Evolutionary conservation across 2,888 invertebrate genomes (phyloP).

Genomic region (Meandrusa payeni): DNA sequence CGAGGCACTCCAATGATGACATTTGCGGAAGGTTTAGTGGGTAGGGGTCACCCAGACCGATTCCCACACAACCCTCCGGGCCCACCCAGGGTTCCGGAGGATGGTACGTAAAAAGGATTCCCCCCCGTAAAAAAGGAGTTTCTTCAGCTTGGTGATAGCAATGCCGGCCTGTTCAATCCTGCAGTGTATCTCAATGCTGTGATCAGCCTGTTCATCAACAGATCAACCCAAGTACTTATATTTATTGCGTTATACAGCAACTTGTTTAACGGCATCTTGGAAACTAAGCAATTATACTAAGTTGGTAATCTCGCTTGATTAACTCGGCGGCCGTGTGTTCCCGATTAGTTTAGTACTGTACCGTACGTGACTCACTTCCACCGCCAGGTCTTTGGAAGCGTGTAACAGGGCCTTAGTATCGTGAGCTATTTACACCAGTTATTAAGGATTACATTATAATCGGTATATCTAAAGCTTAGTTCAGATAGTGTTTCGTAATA

Average conservation of each 20-base stretch:
- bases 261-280: slow-evolving; percentile 10
- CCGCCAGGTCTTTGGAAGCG: slow-evolving; percentile 23
- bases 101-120: no score
- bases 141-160: no score
- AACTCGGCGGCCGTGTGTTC: slow-evolving; percentile 28
- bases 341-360: slow-evolving; percentile 2
- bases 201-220: no score
- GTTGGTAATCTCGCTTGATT: slow-evolving; percentile 27
- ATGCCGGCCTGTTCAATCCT: no score
- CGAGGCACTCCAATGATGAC: no score
- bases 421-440: slow-evolving; percentile 47
- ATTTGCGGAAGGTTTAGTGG: no score
- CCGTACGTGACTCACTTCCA: slow-evolving; percentile 16
- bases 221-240: no score
- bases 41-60: no score
- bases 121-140: no score
- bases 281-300: slow-evolving; percentile 9
- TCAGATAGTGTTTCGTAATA: slow-evolving; percentile 24
- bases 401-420: slow-evolving; percentile 37
- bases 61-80: no score
- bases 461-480: slow-evolving; percentile 36
- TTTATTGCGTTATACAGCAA: not conserved
- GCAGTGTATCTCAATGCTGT: no score
- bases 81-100: no score
- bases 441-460: slow-evolving; percentile 57